A percentile compares a stretch with the other conserved stretches of the same genome.
Conservation (phyloP, 2,113 vertebrate genomes). For the Hypocryptadius cinnamomeus region DNA sequence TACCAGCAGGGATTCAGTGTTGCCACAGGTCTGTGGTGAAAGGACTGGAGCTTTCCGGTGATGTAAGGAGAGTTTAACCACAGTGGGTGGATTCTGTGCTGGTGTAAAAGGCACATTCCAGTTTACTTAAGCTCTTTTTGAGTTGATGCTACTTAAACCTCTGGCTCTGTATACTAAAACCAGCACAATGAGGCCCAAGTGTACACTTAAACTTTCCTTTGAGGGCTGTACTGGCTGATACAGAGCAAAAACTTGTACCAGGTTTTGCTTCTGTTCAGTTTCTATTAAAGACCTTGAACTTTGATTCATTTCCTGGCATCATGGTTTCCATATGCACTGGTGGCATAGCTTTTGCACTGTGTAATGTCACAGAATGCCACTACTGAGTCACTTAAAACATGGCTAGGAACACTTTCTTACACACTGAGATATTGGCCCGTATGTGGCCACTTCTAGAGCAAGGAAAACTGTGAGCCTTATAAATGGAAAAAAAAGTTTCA, state of each 20-base stretch:
- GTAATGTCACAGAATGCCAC: conserved; percentile 4
- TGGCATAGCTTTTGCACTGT: background rate
- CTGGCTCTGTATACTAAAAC: background rate
- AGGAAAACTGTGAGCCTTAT: conserved; percentile 24
- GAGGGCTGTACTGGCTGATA: conserved; percentile 11
- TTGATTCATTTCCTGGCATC: background rate
- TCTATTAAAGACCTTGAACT: background rate
- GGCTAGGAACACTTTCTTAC: background rate
- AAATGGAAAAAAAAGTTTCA: background rate
- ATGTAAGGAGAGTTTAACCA: background rate
- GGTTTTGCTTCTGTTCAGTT: conserved; percentile 13
- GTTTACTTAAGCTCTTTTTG: background rate
- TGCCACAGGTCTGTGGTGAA: background rate
- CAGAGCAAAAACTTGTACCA: background rate
- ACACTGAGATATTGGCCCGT: background rate
- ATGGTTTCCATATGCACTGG: background rate
- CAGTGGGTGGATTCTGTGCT: background rate
- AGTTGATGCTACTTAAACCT: conserved; percentile 2
- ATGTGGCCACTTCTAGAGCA: background rate
- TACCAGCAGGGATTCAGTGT: background rate
- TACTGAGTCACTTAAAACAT: conserved; percentile 35
- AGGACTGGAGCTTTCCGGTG: background rate
- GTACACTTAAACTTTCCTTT: conserved; percentile 36
- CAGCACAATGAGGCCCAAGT: background rate
- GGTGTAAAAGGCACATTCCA: background rate